Conservation (phyloP, 2,888 invertebrate species). For the Bhutanitis thaidina region DNA sequence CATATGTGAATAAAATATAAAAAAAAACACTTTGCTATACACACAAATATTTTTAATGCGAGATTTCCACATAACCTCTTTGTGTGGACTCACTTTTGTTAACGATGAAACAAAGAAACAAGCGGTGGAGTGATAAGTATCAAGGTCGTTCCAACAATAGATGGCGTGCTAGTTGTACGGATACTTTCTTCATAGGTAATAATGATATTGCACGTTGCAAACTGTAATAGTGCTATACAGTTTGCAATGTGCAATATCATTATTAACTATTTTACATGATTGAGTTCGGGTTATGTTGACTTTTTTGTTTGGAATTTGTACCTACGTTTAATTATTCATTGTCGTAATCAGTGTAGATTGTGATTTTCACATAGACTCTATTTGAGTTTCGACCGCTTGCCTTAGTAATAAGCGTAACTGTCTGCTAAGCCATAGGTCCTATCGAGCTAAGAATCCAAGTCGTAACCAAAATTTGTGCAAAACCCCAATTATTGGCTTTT, state of each 20-base stretch:
- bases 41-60: not conserved
- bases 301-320: too few species aligned
- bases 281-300: not conserved
- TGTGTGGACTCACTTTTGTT: conserved; percentile 2
- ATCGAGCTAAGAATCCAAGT: too few species aligned
- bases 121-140: conserved; percentile 9
- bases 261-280: conserved; percentile 10
- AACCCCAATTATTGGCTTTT: too few species aligned
- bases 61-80: not conserved
- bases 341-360: too few species aligned
- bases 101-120: conserved; percentile 8
- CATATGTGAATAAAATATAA: too few species aligned
- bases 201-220: conserved; percentile 3
- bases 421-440: too few species aligned
- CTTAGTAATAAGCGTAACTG: too few species aligned
- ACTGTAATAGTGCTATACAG: too few species aligned
- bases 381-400: too few species aligned
- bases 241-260: conserved; percentile 3
- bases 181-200: conserved; percentile 11
- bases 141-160: conserved; percentile 15
- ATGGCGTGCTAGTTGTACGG: not conserved
- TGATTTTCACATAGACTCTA: too few species aligned
- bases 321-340: too few species aligned
- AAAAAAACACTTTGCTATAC: not conserved
- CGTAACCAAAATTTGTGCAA: too few species aligned